These are phyloP conservation scores for Uropetala carovei DNA, from an alignment of 2,888 invertebrate genomes.

Conservation along the genomic window DNA sequence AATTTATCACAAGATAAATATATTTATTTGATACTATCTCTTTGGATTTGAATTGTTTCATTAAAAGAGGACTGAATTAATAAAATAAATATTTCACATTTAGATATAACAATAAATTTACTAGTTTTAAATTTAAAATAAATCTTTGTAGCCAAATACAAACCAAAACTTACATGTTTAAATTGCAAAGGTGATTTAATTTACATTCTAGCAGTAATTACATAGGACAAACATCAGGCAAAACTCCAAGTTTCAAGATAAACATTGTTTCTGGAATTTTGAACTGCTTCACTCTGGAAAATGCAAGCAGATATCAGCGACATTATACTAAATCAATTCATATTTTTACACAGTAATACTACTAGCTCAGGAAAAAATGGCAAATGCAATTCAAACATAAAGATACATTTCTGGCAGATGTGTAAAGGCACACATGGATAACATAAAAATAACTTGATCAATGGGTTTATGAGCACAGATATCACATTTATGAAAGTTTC, in stretches of 20 bases:
- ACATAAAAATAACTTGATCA: constrained; percentile 25
- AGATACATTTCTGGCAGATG: constrained; percentile 10
- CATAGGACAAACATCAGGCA: neutral
- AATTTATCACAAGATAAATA: constrained; percentile 9
- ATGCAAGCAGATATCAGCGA: neutral
- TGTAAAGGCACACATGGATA: constrained; percentile 57
- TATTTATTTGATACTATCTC: neutral
- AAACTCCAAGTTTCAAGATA: neutral
- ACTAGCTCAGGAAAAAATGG: neutral
- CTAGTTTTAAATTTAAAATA: neutral
- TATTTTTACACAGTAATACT: neutral
- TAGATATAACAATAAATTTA: neutral
- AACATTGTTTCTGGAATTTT: neutral
- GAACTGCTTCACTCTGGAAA: neutral
- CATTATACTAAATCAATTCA: neutral
- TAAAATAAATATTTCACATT: constrained; percentile 11
- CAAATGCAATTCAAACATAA: neutral
- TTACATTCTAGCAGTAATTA: neutral
- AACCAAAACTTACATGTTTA: neutral
- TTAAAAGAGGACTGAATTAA: neutral
- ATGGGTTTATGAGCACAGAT: constrained; percentile 26
- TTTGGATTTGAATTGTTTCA: neutral
- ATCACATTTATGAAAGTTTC: constrained; percentile 37
- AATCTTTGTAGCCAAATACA: constrained; percentile 7
- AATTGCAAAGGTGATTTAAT: neutral